Evolutionary conservation across 2,797 vertebrate genomes (phyloP), one percentile per base, ranked within the genome.

Genomic region (Phalanger gymnotis): DNA sequence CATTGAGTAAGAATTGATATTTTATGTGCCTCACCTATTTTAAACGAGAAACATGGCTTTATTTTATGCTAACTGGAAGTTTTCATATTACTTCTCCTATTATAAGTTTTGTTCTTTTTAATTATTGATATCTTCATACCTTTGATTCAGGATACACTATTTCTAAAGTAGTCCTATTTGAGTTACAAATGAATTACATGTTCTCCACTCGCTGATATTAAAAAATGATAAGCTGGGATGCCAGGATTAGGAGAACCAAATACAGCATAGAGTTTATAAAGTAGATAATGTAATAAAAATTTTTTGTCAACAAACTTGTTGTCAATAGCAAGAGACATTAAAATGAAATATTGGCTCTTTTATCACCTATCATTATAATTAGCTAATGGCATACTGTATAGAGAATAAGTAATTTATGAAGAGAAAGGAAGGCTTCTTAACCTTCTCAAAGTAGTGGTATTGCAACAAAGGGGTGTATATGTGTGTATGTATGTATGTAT

Each of bases 31-130:
- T 57, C 56, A 57, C 27, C 27, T 61, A 92, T 0, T 5, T 54
- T 56, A 93, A 91, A 73, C 81, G 81, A 73, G 11, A 94, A 91
- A 94, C 16, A 90, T 54, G 81, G 2, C 55, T 7, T 53, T 90
- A 87, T 95, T 97, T 61, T 91, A 61, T 92, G 94, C 89, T 31
- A 81, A 56, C 90, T 57, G 95, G 53, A 87, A 96, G 90, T 92
- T 94, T 89, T 90, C 13, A 66, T 95, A 25, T 90, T 53, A 91
- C 53, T 91, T 58, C 30, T 91, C n/a, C 30, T 90, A 91, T 94
- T 94, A 10, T 34, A 57, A n/a, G 93, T 5, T 27, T 54, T 95
- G n/a, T 91, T 47, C 73, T 92, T 54, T 57, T 40, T 81, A 22
- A 40, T 91, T 54, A 54, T 91, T n/a, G 40, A 61, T 93, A 19